A percentile compares a stretch with the other conserved stretches of the same genome.
phyloP scores from a whole-genome alignment of 2,797 vertebrate genomes.

The Bufotes viridis region DNA sequence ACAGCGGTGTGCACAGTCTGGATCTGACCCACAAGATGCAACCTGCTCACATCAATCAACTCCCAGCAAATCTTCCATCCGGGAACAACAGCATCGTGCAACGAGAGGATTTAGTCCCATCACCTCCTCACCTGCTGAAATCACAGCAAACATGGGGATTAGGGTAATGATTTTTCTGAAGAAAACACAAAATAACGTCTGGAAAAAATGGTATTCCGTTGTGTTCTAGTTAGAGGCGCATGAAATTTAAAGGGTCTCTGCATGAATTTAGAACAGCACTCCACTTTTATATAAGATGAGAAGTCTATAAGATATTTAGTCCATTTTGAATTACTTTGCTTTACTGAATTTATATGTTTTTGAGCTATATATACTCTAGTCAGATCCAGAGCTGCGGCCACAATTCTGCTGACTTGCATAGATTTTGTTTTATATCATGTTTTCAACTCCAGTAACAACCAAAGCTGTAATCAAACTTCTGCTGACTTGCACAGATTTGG shows the following conservation, averaged over 20 bases:
- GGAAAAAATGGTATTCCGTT: not conserved
- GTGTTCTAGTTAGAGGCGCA: not conserved
- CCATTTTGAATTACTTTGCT: too few relatives aligned
- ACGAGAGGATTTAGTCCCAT: not conserved
- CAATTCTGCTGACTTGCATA: too few relatives aligned
- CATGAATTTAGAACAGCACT: too few relatives aligned
- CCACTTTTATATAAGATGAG: too few relatives aligned
- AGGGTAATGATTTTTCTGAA: not conserved
- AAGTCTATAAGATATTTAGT: too few relatives aligned
- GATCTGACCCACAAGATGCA: not conserved
- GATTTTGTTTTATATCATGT: too few relatives aligned
- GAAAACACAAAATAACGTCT: not conserved
- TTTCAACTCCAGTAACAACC: too few relatives aligned
- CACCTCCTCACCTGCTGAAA: not conserved
- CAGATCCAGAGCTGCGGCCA: too few relatives aligned
- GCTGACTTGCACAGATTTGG: not conserved
- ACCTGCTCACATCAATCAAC: slow-evolving; percentile 1
- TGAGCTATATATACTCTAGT: too few relatives aligned
- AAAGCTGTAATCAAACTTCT: too few relatives aligned
- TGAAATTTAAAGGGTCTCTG: not conserved
- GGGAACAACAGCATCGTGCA: not conserved
- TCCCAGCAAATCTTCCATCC: not conserved
- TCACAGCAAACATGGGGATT: not conserved
- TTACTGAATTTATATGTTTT: too few relatives aligned
- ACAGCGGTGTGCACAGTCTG: not conserved